A percentile compares a stretch with the other conserved stretches of the same genome.
These are phyloP conservation scores for Cheilosia soror DNA, from an alignment of 2,888 invertebrate genomes.

Conservation along the genomic window DNA sequence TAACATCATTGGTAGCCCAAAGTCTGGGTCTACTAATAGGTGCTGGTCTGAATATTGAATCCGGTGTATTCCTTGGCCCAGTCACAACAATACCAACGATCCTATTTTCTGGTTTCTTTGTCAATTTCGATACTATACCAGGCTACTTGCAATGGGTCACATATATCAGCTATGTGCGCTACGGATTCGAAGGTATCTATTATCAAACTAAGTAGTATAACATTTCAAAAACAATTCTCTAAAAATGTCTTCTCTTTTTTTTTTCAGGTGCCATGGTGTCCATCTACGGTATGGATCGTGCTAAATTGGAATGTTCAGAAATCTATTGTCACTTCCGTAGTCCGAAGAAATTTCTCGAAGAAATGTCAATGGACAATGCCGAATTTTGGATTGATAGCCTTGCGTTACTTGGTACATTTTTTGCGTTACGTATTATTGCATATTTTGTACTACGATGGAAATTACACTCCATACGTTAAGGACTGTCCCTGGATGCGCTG, in stretches of 20 bases:
- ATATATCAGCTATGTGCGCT: conserved; percentile 95
- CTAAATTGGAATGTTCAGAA: conserved; percentile 91
- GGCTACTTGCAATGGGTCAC: conserved; percentile 94
- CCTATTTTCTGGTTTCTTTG: conserved; percentile 97
- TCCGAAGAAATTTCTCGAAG: conserved; percentile 92
- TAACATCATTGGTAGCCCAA: conserved; percentile 96
- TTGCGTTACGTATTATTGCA: conserved; percentile 90
- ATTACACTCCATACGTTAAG: conserved; percentile 85
- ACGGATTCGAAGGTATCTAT: conserved; percentile 91
- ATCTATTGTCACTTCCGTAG: conserved; percentile 93
- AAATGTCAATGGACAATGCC: conserved; percentile 92
- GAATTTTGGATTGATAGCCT: conserved; percentile 93
- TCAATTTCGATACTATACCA: conserved; percentile 95
- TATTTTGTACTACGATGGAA: conserved; percentile 94
- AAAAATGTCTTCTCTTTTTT: not conserved
- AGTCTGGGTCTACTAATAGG: conserved; percentile 96
- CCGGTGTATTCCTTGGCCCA: conserved; percentile 92
- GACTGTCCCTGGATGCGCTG: not conserved
- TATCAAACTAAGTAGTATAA: not conserved
- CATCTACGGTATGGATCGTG: conserved; percentile 94
- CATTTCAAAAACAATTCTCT: not conserved
- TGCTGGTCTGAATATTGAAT: conserved; percentile 94
- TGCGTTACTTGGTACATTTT: conserved; percentile 91
- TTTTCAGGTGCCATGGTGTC: conserved; percentile 90
- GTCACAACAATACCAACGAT: conserved; percentile 96